These are phyloP conservation scores for Rhipidura dahli DNA, from an alignment of 2,113 vertebrate genomes.

Conservation along the genomic window DNA sequence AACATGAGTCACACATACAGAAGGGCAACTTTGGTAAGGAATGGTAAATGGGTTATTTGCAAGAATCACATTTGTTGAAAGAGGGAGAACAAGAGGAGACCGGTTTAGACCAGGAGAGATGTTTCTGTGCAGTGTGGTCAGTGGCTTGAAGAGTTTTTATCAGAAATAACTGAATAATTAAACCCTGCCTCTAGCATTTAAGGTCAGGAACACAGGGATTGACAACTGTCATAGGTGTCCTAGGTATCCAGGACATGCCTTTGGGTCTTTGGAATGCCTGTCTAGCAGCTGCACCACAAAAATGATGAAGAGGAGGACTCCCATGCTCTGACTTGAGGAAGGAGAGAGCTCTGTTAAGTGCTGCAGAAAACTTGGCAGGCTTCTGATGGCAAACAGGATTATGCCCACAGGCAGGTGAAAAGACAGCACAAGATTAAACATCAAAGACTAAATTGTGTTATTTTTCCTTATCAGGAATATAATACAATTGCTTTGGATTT, in stretches of 20 bases:
- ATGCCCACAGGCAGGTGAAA: background rate
- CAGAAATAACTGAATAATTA: background rate
- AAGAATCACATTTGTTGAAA: background rate
- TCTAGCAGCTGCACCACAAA: background rate
- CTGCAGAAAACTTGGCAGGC: background rate
- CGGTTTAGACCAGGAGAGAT: background rate
- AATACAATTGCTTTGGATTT: constrained; percentile 18
- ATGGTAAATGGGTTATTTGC: background rate
- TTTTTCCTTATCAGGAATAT: background rate
- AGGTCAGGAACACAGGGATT: background rate
- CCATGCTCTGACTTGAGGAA: background rate
- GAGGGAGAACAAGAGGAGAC: background rate
- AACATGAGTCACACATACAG: background rate
- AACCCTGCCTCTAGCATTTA: background rate
- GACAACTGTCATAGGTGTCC: background rate
- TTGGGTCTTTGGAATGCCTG: background rate
- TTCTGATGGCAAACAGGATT: background rate
- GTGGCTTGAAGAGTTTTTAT: background rate
- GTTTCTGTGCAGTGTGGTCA: background rate
- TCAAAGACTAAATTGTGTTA: background rate
- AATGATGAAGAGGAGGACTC: background rate
- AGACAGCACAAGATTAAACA: background rate
- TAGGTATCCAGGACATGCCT: background rate
- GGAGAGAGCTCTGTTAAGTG: background rate
- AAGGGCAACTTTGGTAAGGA: background rate